Conservation (phyloP, 2,888 invertebrate genomes). For the Drosophila pseudotakahashii region DNA sequence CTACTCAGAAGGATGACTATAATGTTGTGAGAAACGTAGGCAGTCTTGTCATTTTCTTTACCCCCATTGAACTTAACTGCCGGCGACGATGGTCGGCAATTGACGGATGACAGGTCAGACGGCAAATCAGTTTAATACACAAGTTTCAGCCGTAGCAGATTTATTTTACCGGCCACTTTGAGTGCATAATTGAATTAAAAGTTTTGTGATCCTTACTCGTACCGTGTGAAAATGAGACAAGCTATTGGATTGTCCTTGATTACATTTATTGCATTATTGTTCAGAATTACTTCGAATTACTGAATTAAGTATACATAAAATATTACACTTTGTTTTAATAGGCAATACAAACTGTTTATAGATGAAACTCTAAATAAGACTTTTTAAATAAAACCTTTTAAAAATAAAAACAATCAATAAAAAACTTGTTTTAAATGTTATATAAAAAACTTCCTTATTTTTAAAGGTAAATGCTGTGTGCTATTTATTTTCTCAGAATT, state of each 20-base stretch:
- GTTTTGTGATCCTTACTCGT: conserved; percentile 4
- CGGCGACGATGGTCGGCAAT: conserved; percentile 11
- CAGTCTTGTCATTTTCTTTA: conserved; percentile 21
- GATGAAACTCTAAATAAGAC: too few species aligned
- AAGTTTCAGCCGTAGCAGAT: conserved; percentile 23
- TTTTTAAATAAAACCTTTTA: too few species aligned
- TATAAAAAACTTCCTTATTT: too few species aligned
- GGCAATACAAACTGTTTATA: too few species aligned
- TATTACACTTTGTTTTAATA: too few species aligned
- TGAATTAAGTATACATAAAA: not conserved
- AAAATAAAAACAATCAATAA: too few species aligned
- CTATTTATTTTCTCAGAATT: too few species aligned
- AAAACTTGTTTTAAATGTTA: too few species aligned
- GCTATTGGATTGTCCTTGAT: not conserved
- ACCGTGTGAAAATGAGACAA: not conserved
- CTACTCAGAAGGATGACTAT: conserved; percentile 9
- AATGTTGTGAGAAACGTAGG: conserved; percentile 33
- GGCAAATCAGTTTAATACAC: conserved; percentile 25
- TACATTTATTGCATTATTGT: not conserved
- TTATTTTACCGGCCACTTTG: conserved; percentile 25
- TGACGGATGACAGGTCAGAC: conserved; percentile 32
- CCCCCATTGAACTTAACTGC: not conserved
- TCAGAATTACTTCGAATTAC: not conserved
- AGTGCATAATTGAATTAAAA: conserved; percentile 36
- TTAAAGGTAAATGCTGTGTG: too few species aligned